phyloP scores from a whole-genome alignment of 2,888 invertebrate genomes.

The Apocheima hispidaria region DNA sequence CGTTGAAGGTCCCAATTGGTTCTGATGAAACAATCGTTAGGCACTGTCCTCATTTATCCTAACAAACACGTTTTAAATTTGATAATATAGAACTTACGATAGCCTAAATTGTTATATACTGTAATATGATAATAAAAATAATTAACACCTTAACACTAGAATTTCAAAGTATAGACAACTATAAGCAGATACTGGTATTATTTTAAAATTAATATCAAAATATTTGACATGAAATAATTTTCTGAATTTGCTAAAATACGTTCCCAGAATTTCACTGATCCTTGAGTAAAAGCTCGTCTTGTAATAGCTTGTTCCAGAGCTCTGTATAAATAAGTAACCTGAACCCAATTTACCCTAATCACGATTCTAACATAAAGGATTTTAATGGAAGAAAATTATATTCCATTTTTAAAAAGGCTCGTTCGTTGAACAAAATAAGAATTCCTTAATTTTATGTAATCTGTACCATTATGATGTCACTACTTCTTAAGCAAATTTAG shows the following conservation, averaged over 20 bases:
- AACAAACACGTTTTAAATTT: too few relatives aligned
- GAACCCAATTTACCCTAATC: slow-evolving; percentile 32
- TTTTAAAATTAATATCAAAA: not conserved
- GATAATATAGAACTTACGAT: too few relatives aligned
- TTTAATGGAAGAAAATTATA: slow-evolving; percentile 15
- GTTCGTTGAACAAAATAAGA: not conserved
- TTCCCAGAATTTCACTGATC: slow-evolving; percentile 8
- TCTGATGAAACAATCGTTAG: too few relatives aligned
- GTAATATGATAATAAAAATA: too few relatives aligned
- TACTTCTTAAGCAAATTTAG: too few relatives aligned
- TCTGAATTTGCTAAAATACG: not conserved
- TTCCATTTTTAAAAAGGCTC: not conserved
- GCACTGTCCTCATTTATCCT: too few relatives aligned
- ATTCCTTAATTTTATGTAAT: too few relatives aligned
- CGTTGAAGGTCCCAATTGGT: too few relatives aligned
- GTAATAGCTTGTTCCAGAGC: slow-evolving; percentile 8
- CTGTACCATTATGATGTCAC: too few relatives aligned
- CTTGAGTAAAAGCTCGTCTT: slow-evolving; percentile 6
- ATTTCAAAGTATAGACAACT: too few relatives aligned
- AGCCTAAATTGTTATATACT: too few relatives aligned
- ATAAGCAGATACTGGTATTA: not conserved
- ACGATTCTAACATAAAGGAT: slow-evolving; percentile 20
- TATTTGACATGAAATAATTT: slow-evolving; percentile 5
- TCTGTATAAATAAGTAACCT: slow-evolving; percentile 19
- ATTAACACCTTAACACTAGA: too few relatives aligned